A percentile compares a stretch with the other conserved stretches of the same genome.
phyloP scores from a whole-genome alignment of 2,113 vertebrate genomes.

The Phaethon lepturus region DNA sequence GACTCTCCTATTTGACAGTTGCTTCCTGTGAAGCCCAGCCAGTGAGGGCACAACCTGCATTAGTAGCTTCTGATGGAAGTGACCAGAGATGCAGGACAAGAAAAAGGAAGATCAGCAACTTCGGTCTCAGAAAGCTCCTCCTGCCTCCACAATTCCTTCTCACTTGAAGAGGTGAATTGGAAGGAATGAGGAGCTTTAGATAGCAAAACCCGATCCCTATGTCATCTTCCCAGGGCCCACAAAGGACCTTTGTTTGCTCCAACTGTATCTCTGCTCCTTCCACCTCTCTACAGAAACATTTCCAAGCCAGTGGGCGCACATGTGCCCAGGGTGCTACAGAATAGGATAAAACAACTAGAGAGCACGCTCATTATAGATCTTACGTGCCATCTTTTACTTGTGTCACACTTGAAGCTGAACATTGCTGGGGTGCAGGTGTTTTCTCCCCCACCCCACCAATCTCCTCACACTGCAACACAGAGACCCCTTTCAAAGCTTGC shows the following conservation, averaged over 20 bases:
- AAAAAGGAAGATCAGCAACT: neutral
- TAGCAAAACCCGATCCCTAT: neutral
- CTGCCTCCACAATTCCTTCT: neutral
- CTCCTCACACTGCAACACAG: neutral
- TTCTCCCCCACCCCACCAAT: neutral
- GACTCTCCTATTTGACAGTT: neutral
- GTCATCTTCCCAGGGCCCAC: conserved; percentile 6
- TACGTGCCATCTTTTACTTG: neutral
- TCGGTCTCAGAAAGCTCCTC: neutral
- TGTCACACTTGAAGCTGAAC: conserved; percentile 13
- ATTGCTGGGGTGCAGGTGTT: neutral
- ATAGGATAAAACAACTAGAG: neutral
- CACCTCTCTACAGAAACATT: conserved; percentile 13
- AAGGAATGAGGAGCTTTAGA: neutral
- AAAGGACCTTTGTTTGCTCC: conserved; percentile 42
- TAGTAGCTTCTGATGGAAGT: neutral
- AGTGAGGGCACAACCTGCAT: neutral
- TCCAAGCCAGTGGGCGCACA: conserved; percentile 23
- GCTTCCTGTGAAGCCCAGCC: neutral
- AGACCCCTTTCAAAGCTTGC: conserved; percentile 25
- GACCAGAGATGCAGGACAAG: neutral
- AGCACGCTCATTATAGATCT: neutral
- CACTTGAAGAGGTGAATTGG: neutral
- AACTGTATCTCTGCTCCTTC: conserved; percentile 12
- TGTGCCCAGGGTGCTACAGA: neutral